Evolutionary conservation across 2,113 vertebrate genomes (phyloP).

Genomic region (Alethe castanea): DNA sequence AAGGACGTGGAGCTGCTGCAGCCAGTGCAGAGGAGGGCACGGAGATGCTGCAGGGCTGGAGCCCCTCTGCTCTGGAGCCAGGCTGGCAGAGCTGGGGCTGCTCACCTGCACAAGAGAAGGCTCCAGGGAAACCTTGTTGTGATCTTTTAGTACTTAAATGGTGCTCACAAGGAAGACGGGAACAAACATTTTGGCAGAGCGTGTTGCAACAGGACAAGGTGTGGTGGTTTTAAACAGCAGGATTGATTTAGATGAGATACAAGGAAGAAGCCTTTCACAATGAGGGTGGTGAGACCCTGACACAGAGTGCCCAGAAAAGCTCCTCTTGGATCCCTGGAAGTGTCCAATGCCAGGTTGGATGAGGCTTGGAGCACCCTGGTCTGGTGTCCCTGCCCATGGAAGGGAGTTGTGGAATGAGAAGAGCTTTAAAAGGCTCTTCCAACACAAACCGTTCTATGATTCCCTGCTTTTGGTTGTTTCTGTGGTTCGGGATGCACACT

Average conservation of each 20-base stretch:
- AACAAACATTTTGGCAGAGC: not conserved
- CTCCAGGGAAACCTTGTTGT: rapidly evolving
- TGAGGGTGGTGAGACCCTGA: rapidly evolving
- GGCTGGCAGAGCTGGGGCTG: not conserved
- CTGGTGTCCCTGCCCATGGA: not conserved
- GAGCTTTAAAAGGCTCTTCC: not conserved
- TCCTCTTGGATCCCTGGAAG: not conserved
- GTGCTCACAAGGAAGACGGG: no score
- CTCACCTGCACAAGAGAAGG: not conserved
- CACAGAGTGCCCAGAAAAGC: rapidly evolving
- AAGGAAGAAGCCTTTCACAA: not conserved
- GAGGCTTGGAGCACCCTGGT: rapidly evolving
- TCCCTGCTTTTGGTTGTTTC: not conserved
- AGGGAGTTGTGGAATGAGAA: not conserved
- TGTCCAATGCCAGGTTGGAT: not conserved
- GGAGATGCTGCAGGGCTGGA: not conserved
- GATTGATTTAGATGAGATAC: not conserved
- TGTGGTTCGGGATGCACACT: not conserved
- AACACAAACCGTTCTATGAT: not conserved
- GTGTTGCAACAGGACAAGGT: not conserved
- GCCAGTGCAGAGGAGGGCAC: not conserved
- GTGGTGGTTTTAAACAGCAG: not conserved
- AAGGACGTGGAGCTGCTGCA: not conserved
- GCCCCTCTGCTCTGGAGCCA: not conserved
- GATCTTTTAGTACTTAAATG: rapidly evolving